Conservation (phyloP, 2,113 vertebrate genomes). For the Sinosuthora webbiana region DNA sequence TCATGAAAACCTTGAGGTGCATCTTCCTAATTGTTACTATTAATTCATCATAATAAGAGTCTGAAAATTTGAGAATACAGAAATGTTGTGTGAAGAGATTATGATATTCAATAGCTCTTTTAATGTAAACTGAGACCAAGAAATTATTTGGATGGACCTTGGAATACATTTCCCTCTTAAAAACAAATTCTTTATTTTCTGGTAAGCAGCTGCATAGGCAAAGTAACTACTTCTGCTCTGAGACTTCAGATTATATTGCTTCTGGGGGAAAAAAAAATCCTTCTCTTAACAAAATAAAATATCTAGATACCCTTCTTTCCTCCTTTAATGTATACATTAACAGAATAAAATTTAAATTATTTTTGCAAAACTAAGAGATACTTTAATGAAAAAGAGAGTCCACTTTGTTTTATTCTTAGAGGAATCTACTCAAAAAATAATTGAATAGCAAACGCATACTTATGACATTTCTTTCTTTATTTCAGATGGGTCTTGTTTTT, state of each 20-base stretch:
- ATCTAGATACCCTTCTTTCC: neutral
- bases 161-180: neutral
- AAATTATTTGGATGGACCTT: neutral
- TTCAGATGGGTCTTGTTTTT: neutral
- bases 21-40: neutral
- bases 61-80: neutral
- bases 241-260: neutral
- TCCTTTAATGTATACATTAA: neutral
- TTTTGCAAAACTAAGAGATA: neutral
- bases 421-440: neutral
- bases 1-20: neutral
- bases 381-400: neutral
- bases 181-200: slow-evolving; percentile 15
- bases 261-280: neutral
- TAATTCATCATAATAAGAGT: neutral
- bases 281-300: neutral
- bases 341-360: neutral
- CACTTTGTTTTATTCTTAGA: neutral
- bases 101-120: neutral
- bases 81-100: neutral
- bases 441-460: neutral
- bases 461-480: neutral
- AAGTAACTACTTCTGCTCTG: neutral
- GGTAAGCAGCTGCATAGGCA: neutral
- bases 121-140: neutral